A percentile compares a stretch with the other conserved stretches of the same genome.
phyloP scores from a whole-genome alignment of 2,888 invertebrate species.

The Drosophila leonis region DNA sequence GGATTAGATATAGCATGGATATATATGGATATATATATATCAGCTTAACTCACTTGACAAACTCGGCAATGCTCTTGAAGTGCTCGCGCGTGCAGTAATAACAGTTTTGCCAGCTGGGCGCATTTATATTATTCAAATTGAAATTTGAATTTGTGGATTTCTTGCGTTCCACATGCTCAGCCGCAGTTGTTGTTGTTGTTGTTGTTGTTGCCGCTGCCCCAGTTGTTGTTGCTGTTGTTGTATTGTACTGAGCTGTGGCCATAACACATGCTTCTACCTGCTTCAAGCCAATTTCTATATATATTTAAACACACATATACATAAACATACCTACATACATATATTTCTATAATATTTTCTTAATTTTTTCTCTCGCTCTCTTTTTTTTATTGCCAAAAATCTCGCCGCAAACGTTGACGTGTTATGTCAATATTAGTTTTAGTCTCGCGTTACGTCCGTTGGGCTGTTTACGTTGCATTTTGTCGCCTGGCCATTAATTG shows the following conservation, averaged over 20 bases:
- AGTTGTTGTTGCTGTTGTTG: slow-evolving; percentile 28
- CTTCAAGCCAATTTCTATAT: slow-evolving; percentile 6
- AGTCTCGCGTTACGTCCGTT: slow-evolving; percentile 17
- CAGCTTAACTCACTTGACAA: slow-evolving; percentile 87
- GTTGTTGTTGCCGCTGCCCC: slow-evolving; percentile 17
- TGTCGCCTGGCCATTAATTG: neutral
- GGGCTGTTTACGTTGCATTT: slow-evolving; percentile 35
- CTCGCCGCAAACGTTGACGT: slow-evolving; percentile 68
- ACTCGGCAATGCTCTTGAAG: slow-evolving; percentile 87
- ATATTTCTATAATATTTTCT: neutral
- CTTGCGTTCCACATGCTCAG: slow-evolving; percentile 47
- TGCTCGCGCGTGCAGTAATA: slow-evolving; percentile 88
- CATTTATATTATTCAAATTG: slow-evolving; percentile 9
- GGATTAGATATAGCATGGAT: neutral
- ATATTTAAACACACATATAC: neutral
- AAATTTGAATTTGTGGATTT: slow-evolving; percentile 36
- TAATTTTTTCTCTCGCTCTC: neutral
- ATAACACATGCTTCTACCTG: slow-evolving; percentile 70
- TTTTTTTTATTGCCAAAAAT: slow-evolving; percentile 20
- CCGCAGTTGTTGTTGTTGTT: slow-evolving; percentile 9
- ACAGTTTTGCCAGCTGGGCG: slow-evolving; percentile 87
- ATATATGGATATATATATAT: too few species aligned
- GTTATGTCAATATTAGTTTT: slow-evolving; percentile 74
- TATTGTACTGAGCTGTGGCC: slow-evolving; percentile 68
- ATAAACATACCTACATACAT: neutral